Base-by-base conservation (phyloP, 1,140 invertebrate genomes). In the Atta colombica region DNA sequence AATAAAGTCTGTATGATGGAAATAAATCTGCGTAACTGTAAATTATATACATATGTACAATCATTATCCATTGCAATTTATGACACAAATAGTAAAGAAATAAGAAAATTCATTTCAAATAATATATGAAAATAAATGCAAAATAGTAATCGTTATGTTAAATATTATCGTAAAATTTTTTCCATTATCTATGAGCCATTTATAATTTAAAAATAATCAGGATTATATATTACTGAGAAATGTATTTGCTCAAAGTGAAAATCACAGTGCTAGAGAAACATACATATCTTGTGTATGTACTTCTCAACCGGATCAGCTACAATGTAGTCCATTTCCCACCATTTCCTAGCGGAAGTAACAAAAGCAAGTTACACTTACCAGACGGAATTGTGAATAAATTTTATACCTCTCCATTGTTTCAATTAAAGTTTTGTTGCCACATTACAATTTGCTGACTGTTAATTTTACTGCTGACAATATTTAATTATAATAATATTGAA, bases 341-440 rank as follows among this genome's bases (percentile, higher is more conserved):
- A 81, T 81, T 81, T 81, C 78, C 78, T 81, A 71, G 35, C 51
- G 78, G 65, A 81, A 81, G 78, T n/a, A 81, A 71, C 66, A 45
- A 35, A 49, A 58, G 51, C 51, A 58, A 58, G 65, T 71, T 71
- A 68, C 49, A 81, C 66, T 81, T 71, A 81, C 65, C 51, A 16
- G 21, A 21, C 51, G 51, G 51, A 81, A 45, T 58, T 74, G 82
- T 80, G 77, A 90, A 75, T 71, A 88, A 91, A 75, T 78, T 58
- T 80, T 71, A 66, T 53, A 45, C 66, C 35, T 71, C 1, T 14
- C 35, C 16, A n/a, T 71, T 39, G 35, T 71, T 81, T 81, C 45
- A 71, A 81, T 71, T 58, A 80, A 80, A 69, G 2, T 31, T 66
- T 14, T 12, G 12, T 31, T 65, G n/a, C 3, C 16, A 5, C n/a